phyloP scores from a whole-genome alignment of 2,113 vertebrate species.

The Mesoclemmys tuberculata region DNA sequence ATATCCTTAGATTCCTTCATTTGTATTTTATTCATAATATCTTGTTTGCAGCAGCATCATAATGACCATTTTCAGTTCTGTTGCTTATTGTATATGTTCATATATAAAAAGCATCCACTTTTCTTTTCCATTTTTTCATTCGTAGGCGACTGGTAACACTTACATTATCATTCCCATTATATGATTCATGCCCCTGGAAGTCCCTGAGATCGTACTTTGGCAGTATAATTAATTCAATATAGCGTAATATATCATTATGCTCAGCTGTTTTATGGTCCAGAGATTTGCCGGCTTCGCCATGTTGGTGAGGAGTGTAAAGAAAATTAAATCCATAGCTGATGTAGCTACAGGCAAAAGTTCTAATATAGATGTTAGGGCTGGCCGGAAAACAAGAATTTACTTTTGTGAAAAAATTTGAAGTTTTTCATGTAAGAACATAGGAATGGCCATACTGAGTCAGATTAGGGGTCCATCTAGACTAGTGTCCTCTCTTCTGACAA shows the following conservation, averaged over 20 bases:
- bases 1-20: background rate
- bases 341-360: background rate
- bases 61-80: background rate
- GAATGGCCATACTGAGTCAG: background rate
- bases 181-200: background rate
- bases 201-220: background rate
- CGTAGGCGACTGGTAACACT: background rate
- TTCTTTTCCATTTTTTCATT: background rate
- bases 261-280: background rate
- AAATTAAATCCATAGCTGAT: background rate
- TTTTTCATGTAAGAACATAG: background rate
- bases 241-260: background rate
- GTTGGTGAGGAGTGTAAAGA: background rate
- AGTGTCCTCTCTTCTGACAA: background rate
- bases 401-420: background rate
- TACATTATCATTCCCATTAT: background rate
- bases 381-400: background rate
- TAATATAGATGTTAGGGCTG: background rate
- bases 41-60: background rate
- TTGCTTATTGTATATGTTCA: fast-evolving
- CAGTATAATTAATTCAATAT: background rate
- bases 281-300: background rate
- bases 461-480: background rate
- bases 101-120: background rate
- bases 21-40: background rate